Percentiles rank a stretch among this genome's conserved stretches.
phyloP scores from a whole-genome alignment of 1,140 invertebrate species.

The Hetaerina americana region DNA sequence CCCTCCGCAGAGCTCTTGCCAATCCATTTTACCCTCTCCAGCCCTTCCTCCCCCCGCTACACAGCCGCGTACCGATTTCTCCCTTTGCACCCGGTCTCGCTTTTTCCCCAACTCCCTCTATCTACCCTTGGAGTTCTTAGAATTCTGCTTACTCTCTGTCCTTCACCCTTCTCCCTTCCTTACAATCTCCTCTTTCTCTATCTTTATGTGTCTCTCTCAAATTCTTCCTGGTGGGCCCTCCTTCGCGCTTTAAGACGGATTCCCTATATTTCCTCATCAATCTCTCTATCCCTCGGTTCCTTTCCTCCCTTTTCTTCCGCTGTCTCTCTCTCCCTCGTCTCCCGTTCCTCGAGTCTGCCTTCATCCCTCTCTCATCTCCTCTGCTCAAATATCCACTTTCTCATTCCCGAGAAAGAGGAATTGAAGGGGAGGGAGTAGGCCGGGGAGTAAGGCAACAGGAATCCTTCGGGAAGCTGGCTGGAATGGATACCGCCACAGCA shows the following conservation, averaged over 20 bases:
- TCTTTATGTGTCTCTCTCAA: not conserved
- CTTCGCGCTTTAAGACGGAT: not conserved
- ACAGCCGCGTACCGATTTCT: not conserved
- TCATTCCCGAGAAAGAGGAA: not conserved
- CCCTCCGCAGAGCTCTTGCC: not conserved
- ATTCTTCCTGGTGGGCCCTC: not conserved
- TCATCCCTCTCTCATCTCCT: too few species aligned
- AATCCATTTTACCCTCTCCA: not conserved
- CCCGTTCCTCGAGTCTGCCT: too few species aligned
- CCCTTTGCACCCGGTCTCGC: not conserved
- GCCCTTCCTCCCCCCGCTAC: not conserved
- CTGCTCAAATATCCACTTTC: too few species aligned
- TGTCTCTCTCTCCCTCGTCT: too few species aligned
- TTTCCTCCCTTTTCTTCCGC: not conserved
- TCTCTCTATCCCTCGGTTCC: not conserved
- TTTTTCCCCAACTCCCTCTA: not conserved
- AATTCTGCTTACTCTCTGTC: not conserved
- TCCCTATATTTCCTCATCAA: not conserved
- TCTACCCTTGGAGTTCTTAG: too few species aligned
- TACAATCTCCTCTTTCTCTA: not conserved
- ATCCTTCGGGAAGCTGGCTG: too few species aligned
- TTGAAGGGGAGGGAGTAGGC: not conserved
- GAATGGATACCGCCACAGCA: too few species aligned
- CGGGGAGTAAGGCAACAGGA: not conserved
- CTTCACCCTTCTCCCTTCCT: not conserved